Conservation (phyloP, 2,113 vertebrate species). For the Setophaga petechia region DNA sequence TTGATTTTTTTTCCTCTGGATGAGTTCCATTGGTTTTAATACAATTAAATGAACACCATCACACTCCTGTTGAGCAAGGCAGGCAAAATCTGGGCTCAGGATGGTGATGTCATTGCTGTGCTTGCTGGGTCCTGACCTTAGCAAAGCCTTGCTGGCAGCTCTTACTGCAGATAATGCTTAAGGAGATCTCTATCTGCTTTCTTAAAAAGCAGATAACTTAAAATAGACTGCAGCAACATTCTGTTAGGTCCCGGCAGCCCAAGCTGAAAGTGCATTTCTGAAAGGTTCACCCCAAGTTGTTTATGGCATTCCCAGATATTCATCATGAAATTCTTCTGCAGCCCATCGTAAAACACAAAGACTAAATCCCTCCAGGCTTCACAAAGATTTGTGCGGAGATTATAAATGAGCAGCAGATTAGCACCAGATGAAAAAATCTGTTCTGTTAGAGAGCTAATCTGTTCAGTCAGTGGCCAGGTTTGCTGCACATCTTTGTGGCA, state of each 20-base stretch:
- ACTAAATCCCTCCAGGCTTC: constrained; percentile 38
- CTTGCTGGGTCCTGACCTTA: constrained; percentile 9
- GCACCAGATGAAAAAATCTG: constrained; percentile 33
- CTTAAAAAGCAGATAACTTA: background rate
- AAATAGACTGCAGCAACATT: background rate
- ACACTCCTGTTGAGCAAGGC: background rate
- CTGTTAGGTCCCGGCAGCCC: background rate
- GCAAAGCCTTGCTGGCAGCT: background rate
- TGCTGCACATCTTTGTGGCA: background rate
- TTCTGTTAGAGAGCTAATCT: constrained; percentile 40
- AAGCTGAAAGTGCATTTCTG: background rate
- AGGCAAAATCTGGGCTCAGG: background rate
- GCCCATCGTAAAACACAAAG: constrained; percentile 27
- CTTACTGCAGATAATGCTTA: constrained; percentile 9
- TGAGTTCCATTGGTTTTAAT: background rate
- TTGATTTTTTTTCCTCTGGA: background rate
- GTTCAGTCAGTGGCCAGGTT: background rate
- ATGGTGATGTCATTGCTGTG: background rate
- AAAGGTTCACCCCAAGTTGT: background rate
- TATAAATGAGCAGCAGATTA: constrained; percentile 56
- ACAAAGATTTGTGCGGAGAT: constrained; percentile 50
- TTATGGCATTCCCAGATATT: background rate
- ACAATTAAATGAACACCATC: background rate
- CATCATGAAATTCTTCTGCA: constrained; percentile 27
- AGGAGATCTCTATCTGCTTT: constrained; percentile 11